Percentiles rank a stretch among this genome's conserved stretches.
phyloP scores from a whole-genome alignment of 2,113 vertebrate species.

The Nerophis ophidion region DNA sequence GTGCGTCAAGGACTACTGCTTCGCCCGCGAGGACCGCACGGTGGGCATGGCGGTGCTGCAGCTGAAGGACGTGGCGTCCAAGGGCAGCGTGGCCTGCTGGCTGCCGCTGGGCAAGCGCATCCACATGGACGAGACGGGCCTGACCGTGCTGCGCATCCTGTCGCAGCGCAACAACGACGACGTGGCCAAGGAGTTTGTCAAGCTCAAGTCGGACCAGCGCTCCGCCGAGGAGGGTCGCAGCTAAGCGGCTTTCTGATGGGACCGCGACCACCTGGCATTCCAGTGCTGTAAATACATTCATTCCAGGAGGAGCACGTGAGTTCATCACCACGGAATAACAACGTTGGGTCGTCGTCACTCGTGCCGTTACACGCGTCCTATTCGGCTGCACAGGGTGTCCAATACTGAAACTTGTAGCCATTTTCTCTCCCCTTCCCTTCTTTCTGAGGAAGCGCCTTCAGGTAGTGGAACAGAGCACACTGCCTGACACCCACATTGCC shows the following conservation, averaged over 20 bases:
- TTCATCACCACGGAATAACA: background rate
- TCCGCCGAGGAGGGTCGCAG: slow-evolving; percentile 87
- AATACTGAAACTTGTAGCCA: slow-evolving; percentile 29
- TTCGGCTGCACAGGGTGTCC: slow-evolving; percentile 30
- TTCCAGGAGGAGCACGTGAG: slow-evolving; percentile 23
- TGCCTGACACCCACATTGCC: slow-evolving; percentile 68
- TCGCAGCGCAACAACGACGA: slow-evolving; percentile 98
- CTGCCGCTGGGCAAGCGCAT: slow-evolving; percentile 89
- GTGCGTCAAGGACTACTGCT: slow-evolving; percentile 99
- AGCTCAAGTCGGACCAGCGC: slow-evolving; percentile 96
- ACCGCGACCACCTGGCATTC: slow-evolving; percentile 25
- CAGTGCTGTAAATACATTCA: slow-evolving; percentile 43
- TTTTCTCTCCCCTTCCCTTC: slow-evolving; percentile 4
- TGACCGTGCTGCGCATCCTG: slow-evolving; percentile 94
- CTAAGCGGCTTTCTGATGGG: slow-evolving; percentile 48
- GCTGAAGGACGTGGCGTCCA: slow-evolving; percentile 84
- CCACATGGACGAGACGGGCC: slow-evolving; percentile 97
- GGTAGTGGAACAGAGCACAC: slow-evolving; percentile 57
- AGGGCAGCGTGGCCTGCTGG: slow-evolving; percentile 91
- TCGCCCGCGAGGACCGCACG: slow-evolving; percentile 91
- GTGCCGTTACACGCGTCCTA: slow-evolving; percentile 17
- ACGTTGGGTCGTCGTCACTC: background rate
- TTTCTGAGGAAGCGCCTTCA: too few species aligned
- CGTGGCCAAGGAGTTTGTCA: slow-evolving; percentile 97
- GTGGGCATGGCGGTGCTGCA: slow-evolving; percentile 95